Conservation (phyloP, 2,113 vertebrate species). For the Odobenus rosmarus region DNA sequence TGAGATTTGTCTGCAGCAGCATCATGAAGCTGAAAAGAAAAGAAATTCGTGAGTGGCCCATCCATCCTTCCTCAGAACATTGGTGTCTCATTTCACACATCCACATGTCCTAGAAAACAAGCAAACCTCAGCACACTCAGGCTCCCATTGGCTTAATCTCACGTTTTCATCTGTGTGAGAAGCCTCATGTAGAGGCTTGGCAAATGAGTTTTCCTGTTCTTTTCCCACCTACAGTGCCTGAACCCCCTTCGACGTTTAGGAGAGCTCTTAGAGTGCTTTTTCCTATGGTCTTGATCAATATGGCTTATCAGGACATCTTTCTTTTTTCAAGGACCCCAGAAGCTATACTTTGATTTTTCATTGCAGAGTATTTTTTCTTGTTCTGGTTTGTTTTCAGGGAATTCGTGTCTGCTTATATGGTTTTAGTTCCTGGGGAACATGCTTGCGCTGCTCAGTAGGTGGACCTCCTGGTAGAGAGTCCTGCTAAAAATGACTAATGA, state of each 20-base stretch:
- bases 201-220: not conserved
- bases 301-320: not conserved
- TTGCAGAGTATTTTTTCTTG: not conserved
- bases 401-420: not conserved
- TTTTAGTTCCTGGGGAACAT: not conserved
- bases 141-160: not conserved
- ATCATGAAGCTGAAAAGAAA: not conserved
- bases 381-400: not conserved
- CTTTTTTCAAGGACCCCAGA: not conserved
- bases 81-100: not conserved
- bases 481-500: constrained; percentile 32
- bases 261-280: not conserved
- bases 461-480: not conserved
- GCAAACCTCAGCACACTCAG: not conserved
- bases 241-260: not conserved
- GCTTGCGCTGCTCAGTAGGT: not conserved
- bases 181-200: not conserved
- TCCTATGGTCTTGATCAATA: not conserved
- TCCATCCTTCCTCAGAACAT: not conserved
- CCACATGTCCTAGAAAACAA: not conserved
- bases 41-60: not conserved
- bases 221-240: not conserved
- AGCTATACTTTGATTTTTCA: not conserved
- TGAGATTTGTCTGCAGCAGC: not conserved
- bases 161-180: not conserved